phyloP scores from a whole-genome alignment of 2,888 invertebrate genomes.

The Pandemis corylana region DNA sequence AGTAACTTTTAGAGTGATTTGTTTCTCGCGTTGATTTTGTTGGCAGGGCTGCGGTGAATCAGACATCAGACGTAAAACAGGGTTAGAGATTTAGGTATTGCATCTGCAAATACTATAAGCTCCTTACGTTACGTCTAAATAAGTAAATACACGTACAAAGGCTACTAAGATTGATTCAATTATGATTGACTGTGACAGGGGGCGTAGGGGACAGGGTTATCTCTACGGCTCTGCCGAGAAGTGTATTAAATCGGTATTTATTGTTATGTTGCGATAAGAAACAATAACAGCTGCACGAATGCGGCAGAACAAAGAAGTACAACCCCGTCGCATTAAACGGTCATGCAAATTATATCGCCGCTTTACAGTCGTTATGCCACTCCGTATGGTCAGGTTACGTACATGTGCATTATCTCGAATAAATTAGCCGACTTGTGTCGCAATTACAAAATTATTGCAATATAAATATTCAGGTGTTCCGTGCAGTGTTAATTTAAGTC shows the following conservation, averaged over 20 bases:
- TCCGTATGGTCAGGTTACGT: constrained; percentile 61
- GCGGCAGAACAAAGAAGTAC: constrained; percentile 76
- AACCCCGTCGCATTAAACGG: constrained; percentile 68
- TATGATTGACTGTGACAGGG: constrained; percentile 53
- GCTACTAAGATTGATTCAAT: constrained; percentile 48
- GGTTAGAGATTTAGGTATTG: neutral
- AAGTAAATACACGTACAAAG: neutral
- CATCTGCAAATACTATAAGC: constrained; percentile 9
- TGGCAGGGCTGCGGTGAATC: constrained; percentile 11
- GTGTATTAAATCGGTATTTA: constrained; percentile 76
- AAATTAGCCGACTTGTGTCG: constrained; percentile 65
- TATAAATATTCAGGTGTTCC: constrained; percentile 36
- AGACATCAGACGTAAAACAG: constrained; percentile 4
- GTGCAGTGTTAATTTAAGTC: constrained; percentile 7
- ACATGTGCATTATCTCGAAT: constrained; percentile 71
- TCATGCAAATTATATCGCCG: constrained; percentile 63
- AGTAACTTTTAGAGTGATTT: constrained; percentile 20
- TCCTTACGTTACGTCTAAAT: constrained; percentile 12
- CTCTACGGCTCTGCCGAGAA: constrained; percentile 67
- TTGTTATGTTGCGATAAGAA: constrained; percentile 74
- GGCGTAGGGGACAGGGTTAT: constrained; percentile 65
- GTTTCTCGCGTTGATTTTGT: constrained; percentile 20
- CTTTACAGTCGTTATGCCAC: constrained; percentile 57
- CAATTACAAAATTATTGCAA: constrained; percentile 54
- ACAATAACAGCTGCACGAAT: constrained; percentile 72